These are phyloP conservation scores for Uloborus diversus DNA, from an alignment of 1,140 invertebrate species.

Conservation along the genomic window DNA sequence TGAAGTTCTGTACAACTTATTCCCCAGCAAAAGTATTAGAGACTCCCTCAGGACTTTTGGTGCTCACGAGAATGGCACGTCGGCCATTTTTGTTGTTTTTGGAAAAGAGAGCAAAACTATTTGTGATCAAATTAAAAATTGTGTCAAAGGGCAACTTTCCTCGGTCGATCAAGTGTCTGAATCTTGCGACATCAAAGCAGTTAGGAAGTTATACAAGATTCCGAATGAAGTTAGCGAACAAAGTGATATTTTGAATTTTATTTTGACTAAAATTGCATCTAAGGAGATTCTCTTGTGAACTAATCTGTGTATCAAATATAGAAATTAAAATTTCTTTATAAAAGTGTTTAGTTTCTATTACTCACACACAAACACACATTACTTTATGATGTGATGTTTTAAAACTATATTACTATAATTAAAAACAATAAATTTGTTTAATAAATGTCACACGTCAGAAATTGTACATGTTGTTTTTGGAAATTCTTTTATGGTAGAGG, in stretches of 20 bases:
- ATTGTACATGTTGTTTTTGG: too few species aligned
- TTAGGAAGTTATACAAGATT: conserved; percentile 36
- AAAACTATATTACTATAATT: too few species aligned
- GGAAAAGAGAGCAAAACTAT: neutral
- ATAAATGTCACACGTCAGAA: too few species aligned
- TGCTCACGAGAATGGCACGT: neutral
- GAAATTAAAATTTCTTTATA: too few species aligned
- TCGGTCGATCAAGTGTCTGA: neutral
- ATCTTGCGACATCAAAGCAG: neutral
- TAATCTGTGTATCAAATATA: too few species aligned
- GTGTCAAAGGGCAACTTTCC: neutral
- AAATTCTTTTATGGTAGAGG: too few species aligned
- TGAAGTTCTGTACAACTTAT: conserved; percentile 27
- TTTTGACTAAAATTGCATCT: conserved; percentile 15
- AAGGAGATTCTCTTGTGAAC: conserved; percentile 25
- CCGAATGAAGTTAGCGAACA: neutral
- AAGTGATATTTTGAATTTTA: conserved; percentile 14
- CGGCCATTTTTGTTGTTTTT: conserved; percentile 14
- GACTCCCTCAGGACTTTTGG: conserved; percentile 13
- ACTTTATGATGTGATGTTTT: too few species aligned
- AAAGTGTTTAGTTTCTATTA: too few species aligned
- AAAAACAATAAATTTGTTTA: too few species aligned
- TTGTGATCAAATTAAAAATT: neutral
- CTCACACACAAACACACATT: too few species aligned
- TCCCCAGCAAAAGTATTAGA: conserved; percentile 19